These are phyloP conservation scores for Sylvietta virens DNA, from an alignment of 2,113 vertebrate species.

Conservation along the genomic window DNA sequence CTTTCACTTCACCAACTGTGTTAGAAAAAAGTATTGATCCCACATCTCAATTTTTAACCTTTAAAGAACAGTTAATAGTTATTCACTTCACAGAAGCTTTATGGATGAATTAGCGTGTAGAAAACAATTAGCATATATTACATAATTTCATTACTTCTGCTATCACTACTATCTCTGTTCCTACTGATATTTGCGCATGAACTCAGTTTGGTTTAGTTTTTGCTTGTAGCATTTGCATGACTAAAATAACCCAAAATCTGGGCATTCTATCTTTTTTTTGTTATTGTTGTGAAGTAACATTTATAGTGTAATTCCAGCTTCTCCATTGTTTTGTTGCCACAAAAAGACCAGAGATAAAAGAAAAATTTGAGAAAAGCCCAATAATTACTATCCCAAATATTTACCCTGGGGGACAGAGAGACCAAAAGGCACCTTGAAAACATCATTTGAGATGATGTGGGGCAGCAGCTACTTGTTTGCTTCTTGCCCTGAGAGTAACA, in stretches of 20 bases:
- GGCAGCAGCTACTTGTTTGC: neutral
- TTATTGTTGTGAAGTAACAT: neutral
- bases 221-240: neutral
- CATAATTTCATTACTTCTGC: slow-evolving; percentile 46
- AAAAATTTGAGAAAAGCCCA: neutral
- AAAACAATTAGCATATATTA: slow-evolving; percentile 24
- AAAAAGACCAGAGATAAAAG: neutral
- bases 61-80: neutral
- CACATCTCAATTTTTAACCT: neutral
- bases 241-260: slow-evolving; percentile 1
- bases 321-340: neutral
- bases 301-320: neutral
- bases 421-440: neutral
- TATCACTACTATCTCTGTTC: neutral
- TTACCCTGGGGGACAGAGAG: neutral
- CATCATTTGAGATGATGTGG: accelerated
- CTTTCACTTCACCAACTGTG: neutral
- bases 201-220: neutral
- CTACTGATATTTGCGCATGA: neutral
- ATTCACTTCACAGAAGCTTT: neutral
- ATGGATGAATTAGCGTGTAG: neutral
- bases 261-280: neutral
- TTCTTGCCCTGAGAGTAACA: slow-evolving; percentile 30
- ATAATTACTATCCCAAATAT: neutral
- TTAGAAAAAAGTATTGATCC: neutral